phyloP scores from a whole-genome alignment of 1,140 invertebrate genomes.

The Linepithema humile region DNA sequence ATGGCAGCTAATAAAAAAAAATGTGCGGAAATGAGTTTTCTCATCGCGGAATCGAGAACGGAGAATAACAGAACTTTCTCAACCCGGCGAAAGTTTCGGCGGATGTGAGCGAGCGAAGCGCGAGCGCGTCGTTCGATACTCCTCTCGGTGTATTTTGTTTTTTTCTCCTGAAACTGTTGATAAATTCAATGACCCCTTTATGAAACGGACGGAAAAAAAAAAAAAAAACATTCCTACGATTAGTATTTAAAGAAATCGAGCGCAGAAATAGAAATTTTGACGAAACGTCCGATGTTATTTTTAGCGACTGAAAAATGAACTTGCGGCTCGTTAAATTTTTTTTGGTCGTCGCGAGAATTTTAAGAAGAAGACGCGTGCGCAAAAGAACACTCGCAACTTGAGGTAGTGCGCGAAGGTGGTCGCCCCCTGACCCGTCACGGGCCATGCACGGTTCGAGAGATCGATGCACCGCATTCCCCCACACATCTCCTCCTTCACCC shows the following conservation, averaged over 20 bases:
- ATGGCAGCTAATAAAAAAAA: background rate
- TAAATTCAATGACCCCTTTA: background rate
- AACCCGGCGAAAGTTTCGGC: slow-evolving; percentile 50
- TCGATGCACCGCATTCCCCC: slow-evolving; percentile 79
- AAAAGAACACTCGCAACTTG: slow-evolving; percentile 66
- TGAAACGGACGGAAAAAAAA: background rate
- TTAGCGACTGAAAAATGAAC: background rate
- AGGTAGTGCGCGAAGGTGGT: slow-evolving; percentile 76
- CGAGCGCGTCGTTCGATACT: background rate
- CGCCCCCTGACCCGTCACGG: slow-evolving; percentile 79
- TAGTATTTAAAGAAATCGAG: background rate
- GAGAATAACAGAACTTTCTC: slow-evolving; percentile 58
- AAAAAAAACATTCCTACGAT: background rate
- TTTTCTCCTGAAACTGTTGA: slow-evolving; percentile 8
- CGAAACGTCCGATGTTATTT: background rate
- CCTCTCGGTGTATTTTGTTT: slow-evolving; percentile 18
- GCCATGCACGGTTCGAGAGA: slow-evolving; percentile 80
- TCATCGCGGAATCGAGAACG: slow-evolving; percentile 26
- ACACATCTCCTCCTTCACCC: slow-evolving; percentile 61
- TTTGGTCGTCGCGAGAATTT: background rate
- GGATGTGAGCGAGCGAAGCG: slow-evolving; percentile 6
- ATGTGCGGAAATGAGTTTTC: slow-evolving; percentile 36
- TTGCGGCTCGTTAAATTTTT: background rate
- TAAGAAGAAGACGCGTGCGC: slow-evolving; percentile 68
- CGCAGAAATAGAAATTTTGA: background rate